Percentiles rank a stretch among this genome's conserved stretches.
Evolutionary conservation across 2,797 vertebrate genomes (phyloP).

Genomic region (Chelmon rostratus): DNA sequence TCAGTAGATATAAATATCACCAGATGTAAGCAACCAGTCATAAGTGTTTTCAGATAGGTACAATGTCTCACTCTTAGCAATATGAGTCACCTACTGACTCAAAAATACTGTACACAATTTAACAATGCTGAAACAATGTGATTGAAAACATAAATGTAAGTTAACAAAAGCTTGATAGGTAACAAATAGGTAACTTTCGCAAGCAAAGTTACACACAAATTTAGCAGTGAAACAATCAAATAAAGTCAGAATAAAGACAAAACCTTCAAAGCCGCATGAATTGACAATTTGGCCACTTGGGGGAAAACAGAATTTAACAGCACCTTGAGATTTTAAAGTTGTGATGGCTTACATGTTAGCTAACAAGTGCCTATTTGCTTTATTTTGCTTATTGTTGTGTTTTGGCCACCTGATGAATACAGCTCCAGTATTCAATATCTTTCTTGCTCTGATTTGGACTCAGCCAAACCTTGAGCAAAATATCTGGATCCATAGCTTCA

Average conservation of each 20-base stretch:
- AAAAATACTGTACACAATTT: slow-evolving; percentile 1
- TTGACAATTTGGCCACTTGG: background rate
- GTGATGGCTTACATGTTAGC: background rate
- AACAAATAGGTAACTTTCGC: background rate
- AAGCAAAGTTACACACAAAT: background rate
- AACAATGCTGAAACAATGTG: background rate
- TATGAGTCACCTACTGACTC: slow-evolving; percentile 9
- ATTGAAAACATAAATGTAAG: background rate
- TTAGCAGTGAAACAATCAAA: background rate
- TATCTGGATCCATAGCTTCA: background rate
- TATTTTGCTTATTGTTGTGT: background rate
- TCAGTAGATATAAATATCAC: slow-evolving; percentile 19
- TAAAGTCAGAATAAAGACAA: background rate
- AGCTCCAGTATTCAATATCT: background rate
- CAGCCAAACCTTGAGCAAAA: background rate
- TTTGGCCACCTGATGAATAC: background rate
- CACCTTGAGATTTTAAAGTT: background rate
- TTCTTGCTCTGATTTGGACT: background rate
- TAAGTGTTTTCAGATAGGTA: slow-evolving; percentile 10
- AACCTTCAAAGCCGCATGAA: background rate
- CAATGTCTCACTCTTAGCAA: slow-evolving; percentile 12
- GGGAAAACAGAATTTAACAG: background rate
- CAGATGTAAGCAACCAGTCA: background rate
- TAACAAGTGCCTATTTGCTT: background rate
- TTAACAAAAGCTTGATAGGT: background rate